Evolutionary conservation across 2,113 vertebrate genomes (phyloP), one percentile per base, ranked within the genome.

Genomic region (Rhegmatorhina hoffmannsi): DNA sequence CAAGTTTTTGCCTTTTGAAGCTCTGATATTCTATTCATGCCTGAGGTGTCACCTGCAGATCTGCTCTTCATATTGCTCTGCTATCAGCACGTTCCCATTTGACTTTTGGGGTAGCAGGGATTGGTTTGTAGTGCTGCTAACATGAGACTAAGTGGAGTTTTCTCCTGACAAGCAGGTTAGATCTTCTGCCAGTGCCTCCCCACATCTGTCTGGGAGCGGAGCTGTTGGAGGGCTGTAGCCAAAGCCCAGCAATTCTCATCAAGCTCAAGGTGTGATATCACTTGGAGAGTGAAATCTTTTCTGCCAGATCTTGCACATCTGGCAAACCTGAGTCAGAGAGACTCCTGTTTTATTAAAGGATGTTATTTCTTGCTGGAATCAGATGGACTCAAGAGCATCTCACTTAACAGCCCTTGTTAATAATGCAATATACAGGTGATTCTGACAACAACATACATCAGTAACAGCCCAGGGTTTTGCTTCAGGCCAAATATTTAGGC

Each of bases 401-500:
- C n/a, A 20, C 44, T 89, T 76, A 55, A 74, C 10, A 80, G 72
- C 29, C 43, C 60, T 78, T 74, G 38, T 74, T 92, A 89, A 92
- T n/a, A 80, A 62, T 74, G 67, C 62, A 75, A 44, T 40, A 34
- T 24, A 17, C 26, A 36, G 43, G 44, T 38, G 29, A 20, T n/a
- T 84, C 55, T 63, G 69, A 77, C 69, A 62, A n/a, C 29, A 52
- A 12, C 7, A 31, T 21, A n/a, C 40, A 36, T 47, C 58, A 50
- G 31, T 59, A 73, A 63, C 2, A 83, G 55, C 75, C 31, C 13
- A 47, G 34, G 40, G 17, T 78, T 84, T 75, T 0, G 5, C 59
- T 82, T 89, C 49, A n/a, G 60, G 66, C 31, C 69, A 82, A 72
- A 46, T 81, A 64, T 92, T 94, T 81, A 59, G 83, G 46, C 52